Evolutionary conservation across 1,140 invertebrate species (phyloP), one percentile per base, ranked within the genome.

Genomic region (Drosophila pseudoananassae): DNA sequence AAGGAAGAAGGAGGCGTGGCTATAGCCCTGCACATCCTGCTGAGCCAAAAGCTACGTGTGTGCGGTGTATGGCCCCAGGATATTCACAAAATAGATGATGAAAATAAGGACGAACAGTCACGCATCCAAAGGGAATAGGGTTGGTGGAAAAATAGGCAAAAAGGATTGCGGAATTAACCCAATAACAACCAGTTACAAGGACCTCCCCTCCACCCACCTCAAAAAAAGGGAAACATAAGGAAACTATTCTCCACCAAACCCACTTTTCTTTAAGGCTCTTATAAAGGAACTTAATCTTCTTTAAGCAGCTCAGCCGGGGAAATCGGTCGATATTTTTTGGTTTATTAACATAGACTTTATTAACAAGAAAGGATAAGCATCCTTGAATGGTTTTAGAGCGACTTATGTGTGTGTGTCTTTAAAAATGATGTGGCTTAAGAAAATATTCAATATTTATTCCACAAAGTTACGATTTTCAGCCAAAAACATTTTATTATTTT

Each of bases 81-180:
- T 29, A 52, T 66, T 9, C 63, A 64, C 58, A 43, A 66, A 66
- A 64, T 66, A 45, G 20, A 64, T 64, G 20, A 64, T 64, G 63
- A 60, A 65, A 64, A 64, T 66, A 64, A 33, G 33, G 38, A 43
- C 17, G 55, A 59, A n/a, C 15, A 53, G 58, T 43, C 49, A 53
- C 57, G 25, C 25, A 31, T 36, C 33, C 3, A 23, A 17, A 31
- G 14, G 4, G 43, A 46, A 46, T 46, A 10, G 15, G 15, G 3
- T 17, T 10, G 43, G 9, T 10, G 17, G 23, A 46, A 23, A 46
- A 46, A 20, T 20, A 46, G 40, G n/a, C 40, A 20, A 49, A 52
- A 64, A 66, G 63, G 63, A 52, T 66, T 66, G 59, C 63, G 23
- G 46, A 43, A 66, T 66, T 66, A 66, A 51, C 59, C 59, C 63